Evolutionary conservation across 2,888 invertebrate genomes (phyloP).

Genomic region (Perizoma flavofasciatum): DNA sequence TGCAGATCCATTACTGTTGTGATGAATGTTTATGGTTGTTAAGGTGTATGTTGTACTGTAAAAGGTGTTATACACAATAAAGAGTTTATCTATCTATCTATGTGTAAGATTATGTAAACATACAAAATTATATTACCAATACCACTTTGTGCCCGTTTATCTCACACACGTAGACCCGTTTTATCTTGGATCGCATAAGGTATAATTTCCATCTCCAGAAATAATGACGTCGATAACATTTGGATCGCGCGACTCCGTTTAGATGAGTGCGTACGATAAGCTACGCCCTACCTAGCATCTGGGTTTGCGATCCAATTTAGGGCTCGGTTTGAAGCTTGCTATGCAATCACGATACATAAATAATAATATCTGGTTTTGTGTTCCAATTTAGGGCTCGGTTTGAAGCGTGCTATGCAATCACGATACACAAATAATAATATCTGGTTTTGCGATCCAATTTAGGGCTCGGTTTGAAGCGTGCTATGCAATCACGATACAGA

Average conservation of each 20-base stretch:
- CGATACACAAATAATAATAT: no score
- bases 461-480: no score
- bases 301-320: neutral
- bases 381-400: no score
- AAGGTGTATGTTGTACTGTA: no score
- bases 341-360: no score
- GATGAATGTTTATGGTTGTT: no score
- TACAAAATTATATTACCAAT: constrained; percentile 12
- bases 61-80: no score
- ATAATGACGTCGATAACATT: constrained; percentile 53
- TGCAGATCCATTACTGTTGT: no score
- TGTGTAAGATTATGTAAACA: neutral
- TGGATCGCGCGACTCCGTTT: constrained; percentile 41
- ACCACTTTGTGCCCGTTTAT: constrained; percentile 16
- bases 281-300: constrained; percentile 1
- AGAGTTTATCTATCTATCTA: no score
- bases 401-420: no score
- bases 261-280: constrained; percentile 47
- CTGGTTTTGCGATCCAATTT: neutral
- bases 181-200: constrained; percentile 19
- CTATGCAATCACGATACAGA: no score
- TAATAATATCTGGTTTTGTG: neutral
- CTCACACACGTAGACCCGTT: constrained; percentile 11
- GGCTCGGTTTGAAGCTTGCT: no score
- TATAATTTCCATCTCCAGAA: constrained; percentile 35